Conservation (phyloP, 2,797 vertebrate genomes). For the Phoebastria nigripes region DNA sequence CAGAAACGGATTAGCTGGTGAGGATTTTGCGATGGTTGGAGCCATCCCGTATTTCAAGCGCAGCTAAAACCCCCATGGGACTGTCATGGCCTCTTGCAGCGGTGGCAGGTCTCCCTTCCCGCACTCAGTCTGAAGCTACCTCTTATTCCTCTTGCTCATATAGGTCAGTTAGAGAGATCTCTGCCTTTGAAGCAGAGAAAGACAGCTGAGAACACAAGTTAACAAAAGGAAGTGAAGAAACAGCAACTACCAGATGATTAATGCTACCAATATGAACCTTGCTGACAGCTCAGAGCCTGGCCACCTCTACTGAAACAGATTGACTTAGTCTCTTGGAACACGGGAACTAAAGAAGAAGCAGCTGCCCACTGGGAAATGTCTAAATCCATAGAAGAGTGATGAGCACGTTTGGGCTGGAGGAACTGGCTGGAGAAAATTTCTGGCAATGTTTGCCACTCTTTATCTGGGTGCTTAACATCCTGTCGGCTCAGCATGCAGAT, state of each 20-base stretch:
- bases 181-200: background rate
- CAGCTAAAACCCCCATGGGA: background rate
- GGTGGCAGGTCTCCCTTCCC: background rate
- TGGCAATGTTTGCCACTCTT: background rate
- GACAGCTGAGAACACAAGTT: background rate
- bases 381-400: background rate
- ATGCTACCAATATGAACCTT: background rate
- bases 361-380: background rate
- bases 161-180: background rate
- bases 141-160: background rate
- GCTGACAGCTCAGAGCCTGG: background rate
- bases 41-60: background rate
- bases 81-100: rapidly evolving
- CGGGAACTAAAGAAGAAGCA: background rate
- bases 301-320: constrained; percentile 2
- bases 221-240: background rate
- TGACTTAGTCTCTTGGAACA: background rate
- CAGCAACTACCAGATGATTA: background rate
- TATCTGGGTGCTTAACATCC: background rate
- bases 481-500: background rate
- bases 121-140: background rate
- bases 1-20: background rate
- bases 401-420: background rate
- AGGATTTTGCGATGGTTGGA: background rate
- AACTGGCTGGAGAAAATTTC: background rate